Evolutionary conservation across 2,113 vertebrate genomes (phyloP), one percentile per base, ranked within the genome.

Genomic region (Motacilla alba): DNA sequence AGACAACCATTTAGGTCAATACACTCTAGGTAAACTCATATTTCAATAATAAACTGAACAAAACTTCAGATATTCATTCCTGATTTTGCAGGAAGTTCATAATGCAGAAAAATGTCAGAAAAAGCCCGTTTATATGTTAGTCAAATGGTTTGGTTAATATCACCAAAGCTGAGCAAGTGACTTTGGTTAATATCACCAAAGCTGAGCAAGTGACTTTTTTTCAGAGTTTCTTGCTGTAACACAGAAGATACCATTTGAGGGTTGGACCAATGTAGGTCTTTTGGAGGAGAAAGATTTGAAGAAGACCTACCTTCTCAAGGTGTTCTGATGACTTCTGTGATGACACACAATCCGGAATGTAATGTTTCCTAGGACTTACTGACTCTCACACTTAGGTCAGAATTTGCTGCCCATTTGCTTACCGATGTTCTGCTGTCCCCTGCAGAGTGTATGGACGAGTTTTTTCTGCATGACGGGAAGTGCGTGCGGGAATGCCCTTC

Each of bases 401-500:
- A 70, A 49, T 60, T 74, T 6, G 2, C 17, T 89, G 9, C 33
- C 9, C 0, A 0, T 50, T 82, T 78, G 12, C n/a, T 73, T 66
- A 87, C 13, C 3, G 20, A 0, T 26, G 69, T 16, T 80, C 75
- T 39, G 8, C 18, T 46, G 87, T 93, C 33, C 24, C 89, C 82
- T 35, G 31, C 70, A 99, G 99, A 97, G 33, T 99, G 99, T 91
- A 49, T 94, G 24, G 87, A 97, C 0, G 89, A 95, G n/a, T 98
- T 97, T 97, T 98, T 98, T 84, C 98, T 99, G 70, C 96, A 98
- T 0, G 6, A 98, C 8, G 98, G 96, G 6, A 44, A n/a, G 7
- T 99, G 99, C 87, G 86, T 98, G 31, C 93, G 86, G 8, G 96
- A 98, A 49, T 99, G 99, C 82, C 99, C 99, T 26, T 10, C 31